Base-by-base conservation (phyloP, 2,113 vertebrate genomes). In the Hystrix cristata region DNA sequence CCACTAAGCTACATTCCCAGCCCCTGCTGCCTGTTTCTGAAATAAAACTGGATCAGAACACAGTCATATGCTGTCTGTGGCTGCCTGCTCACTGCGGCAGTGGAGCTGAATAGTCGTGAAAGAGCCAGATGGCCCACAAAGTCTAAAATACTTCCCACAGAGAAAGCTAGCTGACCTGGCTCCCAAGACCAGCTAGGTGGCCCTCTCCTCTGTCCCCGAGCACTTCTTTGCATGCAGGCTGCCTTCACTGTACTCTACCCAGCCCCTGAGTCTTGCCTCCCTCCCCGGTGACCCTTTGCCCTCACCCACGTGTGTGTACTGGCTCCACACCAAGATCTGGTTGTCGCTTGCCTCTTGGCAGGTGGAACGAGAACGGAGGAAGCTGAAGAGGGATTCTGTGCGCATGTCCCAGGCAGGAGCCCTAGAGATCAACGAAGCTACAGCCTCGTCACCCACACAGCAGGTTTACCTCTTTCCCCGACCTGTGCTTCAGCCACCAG, bases 341-440 rank as follows among this genome's bases (percentile, higher is more conserved):
- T 53, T 65, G 82, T 94, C 90, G 29, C 31, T 87, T 46, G 84
- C 29, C 62, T 10, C 71, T 90, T 60, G 0, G 64, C 96, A 99
- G 98, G 98, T 99, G 71, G 98, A 99, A 78, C 53, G 48, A 5
- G 98, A 99, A 43, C 84, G 98, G 82, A 98, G 98, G 94, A 98
- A 87, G 21, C 95, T 99, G 94, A 99, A 97, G 97, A 98, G 94
- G 79, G 74, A 67, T 6, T 96, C 91, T 53, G 14, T 91, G 38
- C 96, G 90, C 0, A 7, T 72, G 0, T 81, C 87, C 5, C 79
- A 34, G 62, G 21, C 78, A 1, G 88, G 78, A 1, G 7, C 82
- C 55, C 80, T 46, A 5, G 96, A 95, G 64, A 69, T 65, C 31
- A 27, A 25, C 1, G 76, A 95, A 64, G 79, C 71, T 38, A 6